These are phyloP conservation scores for Saturnia japonica DNA, from an alignment of 2,888 invertebrate species.

Conservation along the genomic window DNA sequence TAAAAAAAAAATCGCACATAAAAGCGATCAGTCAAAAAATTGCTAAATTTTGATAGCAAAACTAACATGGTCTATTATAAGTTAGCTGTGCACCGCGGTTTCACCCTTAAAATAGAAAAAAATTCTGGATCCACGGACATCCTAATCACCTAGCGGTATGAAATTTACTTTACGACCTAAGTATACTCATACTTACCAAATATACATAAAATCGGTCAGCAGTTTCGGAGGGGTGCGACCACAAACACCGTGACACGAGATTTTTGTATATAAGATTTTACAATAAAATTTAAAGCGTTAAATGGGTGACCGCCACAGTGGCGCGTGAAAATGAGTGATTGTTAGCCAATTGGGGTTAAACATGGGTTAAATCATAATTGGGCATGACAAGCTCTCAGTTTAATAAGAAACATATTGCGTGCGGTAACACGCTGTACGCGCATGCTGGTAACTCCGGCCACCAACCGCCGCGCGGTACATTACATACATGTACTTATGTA, in stretches of 20 bases:
- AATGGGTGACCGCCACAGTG: constrained; percentile 28
- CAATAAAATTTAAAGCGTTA: constrained; percentile 20
- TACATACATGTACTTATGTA: background rate
- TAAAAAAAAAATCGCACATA: background rate
- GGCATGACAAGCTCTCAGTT: constrained; percentile 57
- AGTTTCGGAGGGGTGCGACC: too few relatives aligned
- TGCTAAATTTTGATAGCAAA: background rate
- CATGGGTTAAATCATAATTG: constrained; percentile 69
- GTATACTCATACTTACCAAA: too few relatives aligned
- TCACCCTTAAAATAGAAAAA: too few relatives aligned
- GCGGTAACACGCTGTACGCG: constrained; percentile 45
- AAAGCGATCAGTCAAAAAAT: background rate
- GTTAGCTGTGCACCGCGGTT: too few relatives aligned
- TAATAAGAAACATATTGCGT: constrained; percentile 53
- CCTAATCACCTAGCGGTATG: too few relatives aligned
- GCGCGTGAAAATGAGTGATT: constrained; percentile 57
- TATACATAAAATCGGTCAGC: too few relatives aligned
- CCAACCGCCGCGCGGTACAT: background rate
- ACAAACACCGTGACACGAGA: too few relatives aligned
- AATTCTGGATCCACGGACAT: too few relatives aligned
- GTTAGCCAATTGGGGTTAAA: constrained; percentile 72
- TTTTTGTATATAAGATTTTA: too few relatives aligned
- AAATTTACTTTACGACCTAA: too few relatives aligned
- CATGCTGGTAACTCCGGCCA: constrained; percentile 41
- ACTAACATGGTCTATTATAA: background rate